These are phyloP conservation scores for Neostethus bicornis DNA, from an alignment of 2,797 vertebrate genomes.

Conservation along the genomic window DNA sequence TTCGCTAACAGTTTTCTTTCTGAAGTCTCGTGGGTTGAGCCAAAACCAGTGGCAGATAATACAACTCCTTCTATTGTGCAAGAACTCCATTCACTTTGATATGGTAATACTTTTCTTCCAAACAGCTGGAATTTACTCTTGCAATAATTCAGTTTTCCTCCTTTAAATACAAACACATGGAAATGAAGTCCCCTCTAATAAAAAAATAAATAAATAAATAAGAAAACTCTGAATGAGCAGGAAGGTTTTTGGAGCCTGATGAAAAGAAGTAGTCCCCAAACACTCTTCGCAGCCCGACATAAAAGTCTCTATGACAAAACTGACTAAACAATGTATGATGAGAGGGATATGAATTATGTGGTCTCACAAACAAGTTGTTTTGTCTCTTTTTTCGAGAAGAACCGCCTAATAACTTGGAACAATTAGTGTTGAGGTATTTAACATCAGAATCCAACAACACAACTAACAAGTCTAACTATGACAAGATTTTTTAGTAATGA, in stretches of 20 bases:
- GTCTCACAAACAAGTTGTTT: conserved; percentile 28
- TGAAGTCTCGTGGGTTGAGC: conserved; percentile 81
- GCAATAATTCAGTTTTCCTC: conserved; percentile 89
- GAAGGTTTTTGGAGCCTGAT: conserved; percentile 72
- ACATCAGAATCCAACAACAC: too few species aligned
- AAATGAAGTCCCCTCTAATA: conserved; percentile 78
- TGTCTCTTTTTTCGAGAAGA: conserved; percentile 14
- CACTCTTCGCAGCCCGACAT: conserved; percentile 54
- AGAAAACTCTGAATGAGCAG: conserved; percentile 75
- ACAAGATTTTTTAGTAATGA: not conserved
- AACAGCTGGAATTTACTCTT: conserved; percentile 93
- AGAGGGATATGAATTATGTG: conserved; percentile 26
- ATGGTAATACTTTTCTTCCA: conserved; percentile 90
- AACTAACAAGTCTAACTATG: not conserved
- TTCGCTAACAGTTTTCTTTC: conserved; percentile 79
- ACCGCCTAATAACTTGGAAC: not conserved
- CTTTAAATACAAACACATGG: conserved; percentile 81
- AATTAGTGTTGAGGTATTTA: not conserved
- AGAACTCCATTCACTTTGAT: conserved; percentile 91
- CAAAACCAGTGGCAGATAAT: conserved; percentile 88
- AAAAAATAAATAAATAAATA: conserved; percentile 18
- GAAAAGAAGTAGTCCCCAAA: conserved; percentile 73
- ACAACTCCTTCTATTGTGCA: conserved; percentile 87
- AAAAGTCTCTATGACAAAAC: conserved; percentile 37
- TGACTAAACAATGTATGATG: conserved; percentile 25